Evolutionary conservation across 1,140 invertebrate genomes (phyloP).

Genomic region (Sycophila sp.): DNA sequence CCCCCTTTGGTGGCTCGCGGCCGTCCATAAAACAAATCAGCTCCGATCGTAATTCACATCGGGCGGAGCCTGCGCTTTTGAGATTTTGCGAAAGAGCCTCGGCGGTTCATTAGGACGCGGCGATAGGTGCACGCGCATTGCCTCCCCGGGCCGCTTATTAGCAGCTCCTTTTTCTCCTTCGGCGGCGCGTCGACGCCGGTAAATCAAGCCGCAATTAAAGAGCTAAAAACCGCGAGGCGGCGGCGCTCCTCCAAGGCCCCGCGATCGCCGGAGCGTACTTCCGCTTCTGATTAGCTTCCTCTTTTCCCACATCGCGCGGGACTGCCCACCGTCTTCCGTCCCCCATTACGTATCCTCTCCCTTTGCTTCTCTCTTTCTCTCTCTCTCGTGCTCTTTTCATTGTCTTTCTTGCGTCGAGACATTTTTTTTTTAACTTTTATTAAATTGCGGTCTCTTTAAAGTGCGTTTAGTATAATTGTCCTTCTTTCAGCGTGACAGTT

Average conservation of each 20-base stretch:
- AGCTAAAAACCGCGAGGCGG: slow-evolving; percentile 58
- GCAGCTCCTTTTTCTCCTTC: neutral
- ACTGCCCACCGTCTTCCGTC: slow-evolving; percentile 29
- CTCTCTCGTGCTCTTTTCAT: neutral
- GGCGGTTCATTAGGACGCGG: slow-evolving; percentile 12
- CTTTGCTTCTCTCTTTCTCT: slow-evolving; percentile 30
- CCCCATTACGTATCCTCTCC: slow-evolving; percentile 28
- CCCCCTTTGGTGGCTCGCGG: no score
- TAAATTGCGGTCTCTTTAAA: no score
- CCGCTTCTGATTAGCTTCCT: slow-evolving; percentile 68
- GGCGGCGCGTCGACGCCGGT: slow-evolving; percentile 42
- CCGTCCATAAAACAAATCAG: no score
- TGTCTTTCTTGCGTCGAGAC: neutral
- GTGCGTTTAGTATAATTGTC: no score
- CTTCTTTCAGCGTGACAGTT: no score
- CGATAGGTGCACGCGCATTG: neutral
- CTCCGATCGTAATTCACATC: no score
- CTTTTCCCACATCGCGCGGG: slow-evolving; percentile 60
- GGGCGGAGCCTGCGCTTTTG: no score
- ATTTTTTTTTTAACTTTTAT: no score
- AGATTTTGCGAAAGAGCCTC: no score
- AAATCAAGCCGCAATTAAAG: slow-evolving; percentile 66
- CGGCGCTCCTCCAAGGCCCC: slow-evolving; percentile 58
- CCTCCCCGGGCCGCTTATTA: slow-evolving; percentile 4
- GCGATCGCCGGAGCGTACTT: slow-evolving; percentile 62